Percentiles rank a stretch among this genome's conserved stretches.
Conservation (phyloP, 2,113 vertebrate genomes). For the Campylorhamphus procurvoides region DNA sequence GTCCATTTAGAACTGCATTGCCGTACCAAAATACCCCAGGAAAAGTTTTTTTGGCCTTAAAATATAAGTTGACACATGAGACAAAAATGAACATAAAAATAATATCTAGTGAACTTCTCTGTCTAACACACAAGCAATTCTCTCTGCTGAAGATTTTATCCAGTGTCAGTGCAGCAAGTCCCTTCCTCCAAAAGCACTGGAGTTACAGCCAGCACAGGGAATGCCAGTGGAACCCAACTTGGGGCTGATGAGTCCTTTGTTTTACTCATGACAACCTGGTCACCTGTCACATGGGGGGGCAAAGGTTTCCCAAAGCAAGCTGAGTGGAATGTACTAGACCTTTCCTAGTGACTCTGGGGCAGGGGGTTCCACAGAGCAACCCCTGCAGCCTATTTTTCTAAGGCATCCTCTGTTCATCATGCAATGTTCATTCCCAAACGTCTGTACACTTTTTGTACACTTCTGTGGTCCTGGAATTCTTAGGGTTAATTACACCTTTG, state of each 20-base stretch:
- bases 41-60: not conserved
- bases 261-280: not conserved
- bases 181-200: not conserved
- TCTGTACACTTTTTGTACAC: constrained; percentile 12
- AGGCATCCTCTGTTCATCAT: not conserved
- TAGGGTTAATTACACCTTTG: not conserved
- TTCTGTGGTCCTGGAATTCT: not conserved
- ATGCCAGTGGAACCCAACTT: not conserved
- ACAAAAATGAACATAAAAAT: not conserved
- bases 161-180: not conserved
- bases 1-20: not conserved
- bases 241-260: not conserved
- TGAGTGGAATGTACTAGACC: not conserved
- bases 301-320: not conserved
- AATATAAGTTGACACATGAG: not conserved
- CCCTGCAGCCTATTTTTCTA: constrained; percentile 7
- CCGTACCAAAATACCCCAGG: not conserved
- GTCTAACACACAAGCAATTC: not conserved
- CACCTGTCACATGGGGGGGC: not conserved
- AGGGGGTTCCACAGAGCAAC: not conserved
- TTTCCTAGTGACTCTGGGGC: not conserved
- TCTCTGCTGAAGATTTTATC: not conserved
- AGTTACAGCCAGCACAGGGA: not conserved
- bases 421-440: not conserved
- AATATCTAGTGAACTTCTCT: not conserved